A percentile compares a stretch with the other conserved stretches of the same genome.
phyloP scores from a whole-genome alignment of 2,888 invertebrate species.

The Thalpophila matura region DNA sequence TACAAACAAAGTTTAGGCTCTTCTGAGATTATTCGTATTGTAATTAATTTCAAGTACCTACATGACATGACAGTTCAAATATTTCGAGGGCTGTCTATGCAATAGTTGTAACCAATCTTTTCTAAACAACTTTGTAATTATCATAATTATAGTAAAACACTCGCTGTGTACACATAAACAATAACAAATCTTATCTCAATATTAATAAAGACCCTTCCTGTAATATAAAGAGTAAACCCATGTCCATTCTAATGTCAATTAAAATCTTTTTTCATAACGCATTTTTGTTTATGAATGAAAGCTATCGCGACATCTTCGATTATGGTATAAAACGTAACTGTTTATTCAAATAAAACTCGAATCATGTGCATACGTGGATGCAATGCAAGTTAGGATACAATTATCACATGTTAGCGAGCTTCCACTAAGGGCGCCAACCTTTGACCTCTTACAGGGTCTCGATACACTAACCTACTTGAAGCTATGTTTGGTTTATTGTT shows the following conservation, averaged over 20 bases:
- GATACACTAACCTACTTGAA: constrained; percentile 77
- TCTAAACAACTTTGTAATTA: constrained; percentile 11
- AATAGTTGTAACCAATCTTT: constrained; percentile 6
- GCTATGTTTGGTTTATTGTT: constrained; percentile 46
- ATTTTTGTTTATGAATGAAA: constrained; percentile 20
- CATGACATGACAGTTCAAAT: constrained; percentile 64
- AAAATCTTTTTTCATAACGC: constrained; percentile 1
- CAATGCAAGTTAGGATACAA: constrained; percentile 78
- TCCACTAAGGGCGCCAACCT: constrained; percentile 76
- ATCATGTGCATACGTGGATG: constrained; percentile 78
- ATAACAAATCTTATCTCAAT: constrained; percentile 9
- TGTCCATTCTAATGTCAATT: constrained; percentile 16
- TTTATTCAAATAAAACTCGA: constrained; percentile 61
- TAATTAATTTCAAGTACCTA: constrained; percentile 75
- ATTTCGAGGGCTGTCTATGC: constrained; percentile 50
- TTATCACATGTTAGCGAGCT: constrained; percentile 81
- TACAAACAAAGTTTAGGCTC: constrained; percentile 53
- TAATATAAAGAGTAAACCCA: constrained; percentile 27
- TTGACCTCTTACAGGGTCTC: constrained; percentile 75
- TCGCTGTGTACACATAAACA: constrained; percentile 7
- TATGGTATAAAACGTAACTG: constrained; percentile 45
- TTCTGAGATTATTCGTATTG: constrained; percentile 66
- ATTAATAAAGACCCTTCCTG: neutral
- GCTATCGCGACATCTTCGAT: constrained; percentile 38
- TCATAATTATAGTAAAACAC: constrained; percentile 4